A percentile compares a stretch with the other conserved stretches of the same genome.
These are phyloP conservation scores for Gobio gobio DNA, from an alignment of 2,113 vertebrate species.

Conservation along the genomic window DNA sequence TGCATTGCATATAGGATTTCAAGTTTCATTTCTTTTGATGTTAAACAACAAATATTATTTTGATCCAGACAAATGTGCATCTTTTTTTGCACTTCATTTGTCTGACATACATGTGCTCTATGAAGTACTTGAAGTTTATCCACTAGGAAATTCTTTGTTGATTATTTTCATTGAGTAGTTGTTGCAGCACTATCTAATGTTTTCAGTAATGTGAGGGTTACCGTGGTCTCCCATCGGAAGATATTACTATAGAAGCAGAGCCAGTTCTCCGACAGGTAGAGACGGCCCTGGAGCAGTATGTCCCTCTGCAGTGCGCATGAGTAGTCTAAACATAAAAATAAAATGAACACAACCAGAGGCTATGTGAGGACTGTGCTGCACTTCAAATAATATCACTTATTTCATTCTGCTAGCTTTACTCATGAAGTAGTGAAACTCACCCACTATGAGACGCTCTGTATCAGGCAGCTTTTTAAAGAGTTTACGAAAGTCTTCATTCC, in stretches of 20 bases:
- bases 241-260: constrained; percentile 94
- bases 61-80: too few relatives aligned
- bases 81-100: too few relatives aligned
- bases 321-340: constrained; percentile 78
- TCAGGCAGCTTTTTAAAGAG: constrained; percentile 90
- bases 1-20: too few relatives aligned
- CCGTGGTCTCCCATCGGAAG: constrained; percentile 92
- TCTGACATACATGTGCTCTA: too few relatives aligned
- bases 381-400: background rate
- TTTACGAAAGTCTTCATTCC: constrained; percentile 90
- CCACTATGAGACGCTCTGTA: constrained; percentile 88
- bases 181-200: background rate
- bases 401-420: background rate
- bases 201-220: constrained; percentile 63
- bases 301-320: constrained; percentile 91
- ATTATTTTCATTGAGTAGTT: background rate
- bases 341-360: background rate
- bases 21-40: too few relatives aligned
- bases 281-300: constrained; percentile 88
- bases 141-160: background rate
- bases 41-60: too few relatives aligned
- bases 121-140: too few relatives aligned
- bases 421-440: constrained; percentile 70
- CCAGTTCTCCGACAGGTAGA: constrained; percentile 91
- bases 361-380: background rate